A percentile compares a stretch with the other conserved stretches of the same genome.
These are phyloP conservation scores for Craniophora ligustri DNA, from an alignment of 2,888 invertebrate genomes.

Conservation along the genomic window DNA sequence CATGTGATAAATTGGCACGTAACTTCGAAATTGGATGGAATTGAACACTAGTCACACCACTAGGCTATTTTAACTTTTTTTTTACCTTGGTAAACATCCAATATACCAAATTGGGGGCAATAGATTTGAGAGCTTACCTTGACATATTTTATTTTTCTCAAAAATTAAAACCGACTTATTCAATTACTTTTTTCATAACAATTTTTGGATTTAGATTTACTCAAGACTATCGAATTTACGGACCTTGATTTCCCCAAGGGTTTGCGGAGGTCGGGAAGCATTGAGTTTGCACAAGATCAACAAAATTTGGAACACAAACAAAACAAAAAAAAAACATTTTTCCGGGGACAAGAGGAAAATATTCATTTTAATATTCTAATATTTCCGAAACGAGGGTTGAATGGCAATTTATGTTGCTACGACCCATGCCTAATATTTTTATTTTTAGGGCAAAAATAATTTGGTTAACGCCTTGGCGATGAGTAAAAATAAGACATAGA, in stretches of 20 bases:
- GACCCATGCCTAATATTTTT: conserved; percentile 30
- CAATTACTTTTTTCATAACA: not conserved
- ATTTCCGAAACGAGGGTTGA: conserved; percentile 25
- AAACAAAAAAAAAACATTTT: conserved; percentile 8
- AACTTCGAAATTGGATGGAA: too few relatives aligned
- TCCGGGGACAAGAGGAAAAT: conserved; percentile 10
- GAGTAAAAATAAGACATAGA: conserved; percentile 8
- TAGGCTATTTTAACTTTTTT: too few relatives aligned
- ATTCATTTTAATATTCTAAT: conserved; percentile 40
- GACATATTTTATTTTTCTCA: too few relatives aligned
- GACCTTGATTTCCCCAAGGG: conserved; percentile 19
- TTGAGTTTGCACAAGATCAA: not conserved
- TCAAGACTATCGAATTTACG: not conserved
- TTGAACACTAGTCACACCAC: too few relatives aligned
- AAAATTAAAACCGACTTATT: too few relatives aligned
- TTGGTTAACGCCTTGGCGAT: not conserved
- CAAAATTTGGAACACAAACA: conserved; percentile 6
- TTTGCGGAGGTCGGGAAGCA: not conserved
- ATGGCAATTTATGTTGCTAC: conserved; percentile 37
- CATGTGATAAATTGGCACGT: too few relatives aligned
- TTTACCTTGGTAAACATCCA: too few relatives aligned
- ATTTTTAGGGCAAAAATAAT: conserved; percentile 25
- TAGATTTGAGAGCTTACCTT: too few relatives aligned
- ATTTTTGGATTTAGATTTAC: not conserved
- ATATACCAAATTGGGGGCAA: too few relatives aligned